Percentiles rank a stretch among this genome's conserved stretches.
Evolutionary conservation across 2,888 invertebrate species (phyloP).

Genomic region (Eledone cirrhosa): DNA sequence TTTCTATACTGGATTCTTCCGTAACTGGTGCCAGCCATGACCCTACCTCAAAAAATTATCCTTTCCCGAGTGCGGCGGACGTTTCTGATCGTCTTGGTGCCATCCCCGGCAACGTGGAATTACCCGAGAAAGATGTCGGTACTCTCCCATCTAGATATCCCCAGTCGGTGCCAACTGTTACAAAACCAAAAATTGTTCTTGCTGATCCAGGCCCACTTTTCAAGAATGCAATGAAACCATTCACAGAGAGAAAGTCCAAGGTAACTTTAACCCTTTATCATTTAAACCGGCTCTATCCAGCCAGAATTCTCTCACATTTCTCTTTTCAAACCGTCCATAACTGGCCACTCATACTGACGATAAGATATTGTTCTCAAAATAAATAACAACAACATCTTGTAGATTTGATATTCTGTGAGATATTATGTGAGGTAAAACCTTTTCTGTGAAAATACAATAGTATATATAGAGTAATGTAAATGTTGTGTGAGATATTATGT

Average conservation of each 20-base stretch:
- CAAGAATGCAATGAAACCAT: constrained; percentile 24
- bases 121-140: constrained; percentile 28
- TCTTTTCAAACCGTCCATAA: no score
- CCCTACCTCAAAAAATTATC: background rate
- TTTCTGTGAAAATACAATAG: no score
- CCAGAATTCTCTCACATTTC: no score
- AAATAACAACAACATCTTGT: no score
- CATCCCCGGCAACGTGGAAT: background rate
- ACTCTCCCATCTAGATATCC: constrained; percentile 35
- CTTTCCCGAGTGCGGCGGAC: background rate
- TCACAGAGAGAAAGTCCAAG: background rate
- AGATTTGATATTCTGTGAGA: no score
- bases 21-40: background rate
- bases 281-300: no score
- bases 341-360: no score
- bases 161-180: constrained; percentile 40
- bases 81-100: constrained; percentile 28
- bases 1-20: background rate
- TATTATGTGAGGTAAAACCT: no score
- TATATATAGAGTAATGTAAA: no score
- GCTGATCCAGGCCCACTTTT: constrained; percentile 29
- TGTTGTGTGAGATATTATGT: no score
- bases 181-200: constrained; percentile 35
- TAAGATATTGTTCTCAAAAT: no score
- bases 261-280: no score